Percentiles rank a stretch among this genome's conserved stretches.
Conservation (phyloP, 2,113 vertebrate genomes). For the Papio anubis region DNA sequence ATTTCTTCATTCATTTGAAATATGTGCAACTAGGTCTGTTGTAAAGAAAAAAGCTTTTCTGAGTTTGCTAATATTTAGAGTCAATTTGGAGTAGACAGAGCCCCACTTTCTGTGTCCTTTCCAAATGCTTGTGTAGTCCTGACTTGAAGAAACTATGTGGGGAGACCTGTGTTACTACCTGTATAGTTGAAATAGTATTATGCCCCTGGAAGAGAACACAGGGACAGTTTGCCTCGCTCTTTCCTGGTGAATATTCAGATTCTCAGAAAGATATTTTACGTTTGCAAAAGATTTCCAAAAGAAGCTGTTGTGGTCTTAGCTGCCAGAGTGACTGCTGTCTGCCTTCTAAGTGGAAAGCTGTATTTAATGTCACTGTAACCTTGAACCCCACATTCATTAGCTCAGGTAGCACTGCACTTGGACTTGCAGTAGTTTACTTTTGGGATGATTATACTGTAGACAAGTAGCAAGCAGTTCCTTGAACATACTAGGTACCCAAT, state of each 20-base stretch:
- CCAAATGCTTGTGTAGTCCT: not conserved
- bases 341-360: not conserved
- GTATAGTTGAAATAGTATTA: not conserved
- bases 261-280: not conserved
- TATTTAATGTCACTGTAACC: not conserved
- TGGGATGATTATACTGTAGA: not conserved
- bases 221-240: not conserved
- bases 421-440: not conserved
- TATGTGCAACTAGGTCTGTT: not conserved
- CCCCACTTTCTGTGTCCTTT: not conserved
- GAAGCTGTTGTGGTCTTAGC: not conserved
- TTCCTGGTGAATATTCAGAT: not conserved
- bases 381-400: not conserved
- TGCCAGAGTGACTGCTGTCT: not conserved
- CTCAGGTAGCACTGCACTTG: not conserved
- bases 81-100: not conserved
- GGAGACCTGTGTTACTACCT: not conserved
- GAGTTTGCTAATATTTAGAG: not conserved
- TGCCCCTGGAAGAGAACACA: not conserved
- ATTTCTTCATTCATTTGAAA: constrained; percentile 11
- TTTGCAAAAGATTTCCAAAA: not conserved
- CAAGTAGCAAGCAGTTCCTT: not conserved
- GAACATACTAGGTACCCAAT: not conserved
- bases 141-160: not conserved
- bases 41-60: not conserved